Evolutionary conservation across 2,797 vertebrate species (phyloP), one percentile per base, ranked within the genome.

Genomic region (Anniella stebbinsi): DNA sequence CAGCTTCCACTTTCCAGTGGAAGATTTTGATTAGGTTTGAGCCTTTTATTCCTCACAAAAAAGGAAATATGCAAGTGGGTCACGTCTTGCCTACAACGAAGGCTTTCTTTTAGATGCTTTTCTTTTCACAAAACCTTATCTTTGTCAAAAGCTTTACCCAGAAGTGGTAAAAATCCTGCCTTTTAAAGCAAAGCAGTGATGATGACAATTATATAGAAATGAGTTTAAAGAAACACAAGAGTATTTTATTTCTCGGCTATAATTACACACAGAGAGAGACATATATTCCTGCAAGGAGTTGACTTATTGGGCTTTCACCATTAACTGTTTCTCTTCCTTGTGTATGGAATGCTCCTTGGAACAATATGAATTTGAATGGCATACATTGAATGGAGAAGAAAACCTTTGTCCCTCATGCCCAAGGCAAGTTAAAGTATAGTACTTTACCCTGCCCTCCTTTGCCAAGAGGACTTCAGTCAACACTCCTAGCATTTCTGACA

Each of bases 21-120:
- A 93, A 80, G 90, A 91, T 94, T 93, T 92, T 94, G 89, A 92
- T 90, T 91, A 87, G 92, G 84, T 94, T 95, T 95, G 80, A 94
- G 69, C 8, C 67, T 95, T 96, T 94, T 93, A 92, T 94, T 92
- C 83, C 87, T 91, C 81, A 54, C 12, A 90, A 87, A 91, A 73
- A 88, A 81, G 66, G 1, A 83, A 88, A 85, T 72, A 90, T 25
- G 3, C 57, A 90, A 93, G 48, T 67, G 73, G 86, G 41, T 89
- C 18, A 80, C 73, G 12, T 88, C 89, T 38, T 94, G 30, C 89
- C n/a, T 93, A 10, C 90, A 92, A 76, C 36, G 91, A 91, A 69
- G 85, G 23, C 28, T 93, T 96, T 91, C 67, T 92, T 92, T 84
- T 60, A 70, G 69, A 89, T 28, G 91, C 90, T 93, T 84, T 83